phyloP scores from a whole-genome alignment of 2,797 vertebrate species.

The Gallirallus australis region DNA sequence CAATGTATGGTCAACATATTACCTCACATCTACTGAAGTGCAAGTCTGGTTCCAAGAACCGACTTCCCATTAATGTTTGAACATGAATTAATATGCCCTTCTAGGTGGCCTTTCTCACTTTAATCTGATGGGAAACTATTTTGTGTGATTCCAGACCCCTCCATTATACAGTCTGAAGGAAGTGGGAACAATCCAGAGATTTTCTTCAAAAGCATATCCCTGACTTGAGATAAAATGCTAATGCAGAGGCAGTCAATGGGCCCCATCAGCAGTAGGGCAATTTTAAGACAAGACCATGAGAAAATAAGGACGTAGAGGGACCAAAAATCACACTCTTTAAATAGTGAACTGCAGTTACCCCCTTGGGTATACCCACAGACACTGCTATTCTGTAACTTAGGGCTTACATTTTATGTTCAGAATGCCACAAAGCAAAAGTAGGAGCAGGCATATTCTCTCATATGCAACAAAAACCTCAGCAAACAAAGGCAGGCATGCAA shows the following conservation, averaged over 20 bases:
- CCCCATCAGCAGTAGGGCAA: neutral
- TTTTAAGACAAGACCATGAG: neutral
- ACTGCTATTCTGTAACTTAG: fast-evolving
- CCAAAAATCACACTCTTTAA: neutral
- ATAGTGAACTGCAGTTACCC: neutral
- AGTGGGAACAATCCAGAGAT: neutral
- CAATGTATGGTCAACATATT: neutral
- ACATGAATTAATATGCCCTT: neutral
- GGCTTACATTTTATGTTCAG: neutral
- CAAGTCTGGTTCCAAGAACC: neutral
- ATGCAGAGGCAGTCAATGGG: neutral
- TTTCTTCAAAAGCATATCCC: neutral
- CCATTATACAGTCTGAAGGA: neutral
- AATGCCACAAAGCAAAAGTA: neutral
- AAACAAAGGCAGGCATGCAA: neutral
- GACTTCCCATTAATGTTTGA: neutral
- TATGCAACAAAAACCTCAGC: neutral
- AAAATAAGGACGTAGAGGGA: neutral
- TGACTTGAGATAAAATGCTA: neutral
- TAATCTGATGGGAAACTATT: neutral
- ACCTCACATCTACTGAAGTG: neutral
- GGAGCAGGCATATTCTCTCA: neutral
- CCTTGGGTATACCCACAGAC: neutral
- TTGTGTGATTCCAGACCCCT: neutral
- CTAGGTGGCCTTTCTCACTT: neutral